Base-by-base conservation (phyloP, 2,888 invertebrate genomes). In the Caenorhabditis japonica region DNA sequence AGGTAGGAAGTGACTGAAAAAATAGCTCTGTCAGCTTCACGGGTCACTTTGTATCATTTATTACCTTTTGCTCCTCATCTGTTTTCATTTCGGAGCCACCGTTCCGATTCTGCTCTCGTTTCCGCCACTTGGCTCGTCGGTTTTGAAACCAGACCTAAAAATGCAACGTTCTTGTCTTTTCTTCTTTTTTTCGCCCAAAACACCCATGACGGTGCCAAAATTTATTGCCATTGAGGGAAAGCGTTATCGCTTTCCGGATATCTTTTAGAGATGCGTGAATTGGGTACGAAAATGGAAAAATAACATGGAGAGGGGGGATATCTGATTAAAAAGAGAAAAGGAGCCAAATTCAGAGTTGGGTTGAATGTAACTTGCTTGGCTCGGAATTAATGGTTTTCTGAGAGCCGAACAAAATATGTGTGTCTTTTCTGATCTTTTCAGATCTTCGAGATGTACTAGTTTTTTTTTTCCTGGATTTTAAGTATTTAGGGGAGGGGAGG, bases 121-220 rank as follows among this genome's bases (percentile, higher is more conserved):
- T 99, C 76, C 97, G 92, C 95, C 97, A 99, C 89, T 99, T 99
- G 53, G 99, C 99, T 74, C 97, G 91, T 34, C 99, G 92, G 90
- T 99, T 99, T 91, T 99, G 99, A 90, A 99, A 99, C 97, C 97
- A 99, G 76, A 99, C 97, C 97, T 97, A 92, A 17, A 86, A 83
- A 33, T 19, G 30, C 58, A 41, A n/a, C 33, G 30, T 2, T 47
- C 15, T 64, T 13, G 25, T 27, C 17, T 23, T 44, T 53, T 19
- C 25, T 33, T 21, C 25, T 33, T 17, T 27, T 43, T 43, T n/a
- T 38, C 47, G n/a, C n/a, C n/a, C n/a, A n/a, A n/a, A n/a, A n/a
- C n/a, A n/a, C n/a, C n/a, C n/a, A n/a, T n/a, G n/a, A n/a, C n/a
- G n/a, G 30, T 38, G 27, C 39, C 23, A 25, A 53, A 55, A 55